These are phyloP conservation scores for Enteromius anoplus DNA, from an alignment of 2,797 vertebrate genomes.

Conservation along the genomic window DNA sequence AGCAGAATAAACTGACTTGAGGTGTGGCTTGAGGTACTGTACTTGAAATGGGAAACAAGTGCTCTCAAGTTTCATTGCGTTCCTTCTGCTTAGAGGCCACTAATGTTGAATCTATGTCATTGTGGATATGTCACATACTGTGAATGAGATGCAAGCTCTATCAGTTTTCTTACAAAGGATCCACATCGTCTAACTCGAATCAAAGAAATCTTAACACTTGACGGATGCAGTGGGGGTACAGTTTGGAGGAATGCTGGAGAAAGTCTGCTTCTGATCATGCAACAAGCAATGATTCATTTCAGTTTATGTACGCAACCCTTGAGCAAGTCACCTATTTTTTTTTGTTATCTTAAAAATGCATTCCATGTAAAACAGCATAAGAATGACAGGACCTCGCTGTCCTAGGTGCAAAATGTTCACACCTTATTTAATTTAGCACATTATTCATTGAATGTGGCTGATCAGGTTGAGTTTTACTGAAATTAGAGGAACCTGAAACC, in stretches of 20 bases:
- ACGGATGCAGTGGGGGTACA: neutral
- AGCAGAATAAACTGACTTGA: constrained; percentile 85
- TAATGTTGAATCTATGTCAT: constrained; percentile 73
- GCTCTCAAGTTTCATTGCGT: constrained; percentile 70
- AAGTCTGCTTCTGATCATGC: neutral
- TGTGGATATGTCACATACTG: constrained; percentile 69
- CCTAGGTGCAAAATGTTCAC: neutral
- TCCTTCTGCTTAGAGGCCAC: constrained; percentile 66
- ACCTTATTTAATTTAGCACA: neutral
- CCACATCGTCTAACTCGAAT: neutral
- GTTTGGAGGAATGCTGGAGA: neutral
- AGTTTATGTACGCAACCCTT: neutral
- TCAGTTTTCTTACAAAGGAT: constrained; percentile 59
- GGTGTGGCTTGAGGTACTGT: constrained; percentile 72
- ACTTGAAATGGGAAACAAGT: constrained; percentile 75
- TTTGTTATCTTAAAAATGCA: neutral
- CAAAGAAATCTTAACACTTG: neutral
- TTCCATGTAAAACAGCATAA: neutral
- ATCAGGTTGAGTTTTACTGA: neutral
- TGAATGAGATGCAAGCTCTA: constrained; percentile 69
- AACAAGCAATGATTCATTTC: neutral
- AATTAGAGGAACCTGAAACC: constrained; percentile 30
- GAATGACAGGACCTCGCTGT: neutral
- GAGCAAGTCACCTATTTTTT: neutral
- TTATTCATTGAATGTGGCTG: neutral